Base-by-base conservation (phyloP, 2,113 vertebrate species). In the Cheirogaleus medius region DNA sequence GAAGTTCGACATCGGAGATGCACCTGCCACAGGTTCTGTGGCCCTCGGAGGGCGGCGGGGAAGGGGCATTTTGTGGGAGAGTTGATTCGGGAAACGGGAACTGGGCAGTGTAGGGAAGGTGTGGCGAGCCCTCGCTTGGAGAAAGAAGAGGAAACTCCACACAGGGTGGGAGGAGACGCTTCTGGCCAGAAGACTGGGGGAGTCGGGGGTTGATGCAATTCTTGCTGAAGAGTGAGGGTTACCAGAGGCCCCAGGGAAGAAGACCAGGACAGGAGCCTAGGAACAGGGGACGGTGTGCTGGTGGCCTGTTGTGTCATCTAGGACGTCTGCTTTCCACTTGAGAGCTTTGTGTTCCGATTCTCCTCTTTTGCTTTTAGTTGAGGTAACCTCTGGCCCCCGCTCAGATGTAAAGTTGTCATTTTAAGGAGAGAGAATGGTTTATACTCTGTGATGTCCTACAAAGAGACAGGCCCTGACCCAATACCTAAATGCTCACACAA, bases 281-380 rank as follows among this genome's bases (percentile, higher is more conserved):
- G 81, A 52, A 44, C 25, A 37, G 56, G 71, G 37, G 8, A 6
- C 25, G 77, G 27, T 2, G 2, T 8, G 25, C 42, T 69, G 37
- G 11, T 0, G 1, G 6, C 37, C 63, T 10, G 0, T 5, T 21
- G 20, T 25, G 27, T n/a, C 21, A 34, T 32, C 47, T 32, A n/a
- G 13, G 44, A 54, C 1, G 12, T 77, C 77, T 56, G 42, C 77
- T n/a, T 88, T 52, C 44, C 42, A 2, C 42, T 69, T 15, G 44
- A 13, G 60, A 84, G 76, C 83, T 37, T 10, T 8, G 14, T 8
- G 21, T 10, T 34, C 32, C 17, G 27, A 13, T 66, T n/a, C 17
- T 13, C 34, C 6, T 56, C 23, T 29, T 58, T 21, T 32, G 14
- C 47, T 86, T 63, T 39, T 47, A 25, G 37, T 23, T 76, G 77